Conservation (phyloP, 2,113 vertebrate genomes). For the human region DNA sequence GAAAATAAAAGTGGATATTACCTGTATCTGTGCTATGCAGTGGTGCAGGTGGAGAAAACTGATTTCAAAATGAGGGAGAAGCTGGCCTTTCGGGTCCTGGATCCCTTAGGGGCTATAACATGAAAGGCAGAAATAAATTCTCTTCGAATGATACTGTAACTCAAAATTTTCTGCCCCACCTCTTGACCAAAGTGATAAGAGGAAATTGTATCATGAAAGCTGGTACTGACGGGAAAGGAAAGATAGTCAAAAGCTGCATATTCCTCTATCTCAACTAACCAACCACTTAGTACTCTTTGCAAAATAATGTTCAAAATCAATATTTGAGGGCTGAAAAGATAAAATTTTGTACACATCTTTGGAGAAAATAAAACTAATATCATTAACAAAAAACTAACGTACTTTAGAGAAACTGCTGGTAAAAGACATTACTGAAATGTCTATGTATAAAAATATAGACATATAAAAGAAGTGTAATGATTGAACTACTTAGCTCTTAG, state of each 20-base stretch:
- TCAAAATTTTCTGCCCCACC: conserved; percentile 24
- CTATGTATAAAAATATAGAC: background rate
- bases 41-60: background rate
- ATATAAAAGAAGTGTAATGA: background rate
- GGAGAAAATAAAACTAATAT: background rate
- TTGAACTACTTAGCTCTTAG: background rate
- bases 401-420: background rate
- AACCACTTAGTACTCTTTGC: background rate
- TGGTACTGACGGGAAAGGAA: background rate
- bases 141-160: background rate
- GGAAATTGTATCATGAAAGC: conserved; percentile 57
- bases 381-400: background rate
- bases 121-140: background rate
- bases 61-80: background rate
- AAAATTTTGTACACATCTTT: background rate
- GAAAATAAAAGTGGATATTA: background rate
- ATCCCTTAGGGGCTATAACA: background rate
- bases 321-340: background rate
- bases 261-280: background rate
- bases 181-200: conserved; percentile 62
- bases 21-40: background rate
- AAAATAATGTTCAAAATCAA: background rate
- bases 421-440: background rate
- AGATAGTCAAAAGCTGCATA: background rate
- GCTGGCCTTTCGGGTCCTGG: background rate